Evolutionary conservation across 1,140 invertebrate genomes (phyloP), one percentile per base, ranked within the genome.

Genomic region (Temnothorax longispinosus): DNA sequence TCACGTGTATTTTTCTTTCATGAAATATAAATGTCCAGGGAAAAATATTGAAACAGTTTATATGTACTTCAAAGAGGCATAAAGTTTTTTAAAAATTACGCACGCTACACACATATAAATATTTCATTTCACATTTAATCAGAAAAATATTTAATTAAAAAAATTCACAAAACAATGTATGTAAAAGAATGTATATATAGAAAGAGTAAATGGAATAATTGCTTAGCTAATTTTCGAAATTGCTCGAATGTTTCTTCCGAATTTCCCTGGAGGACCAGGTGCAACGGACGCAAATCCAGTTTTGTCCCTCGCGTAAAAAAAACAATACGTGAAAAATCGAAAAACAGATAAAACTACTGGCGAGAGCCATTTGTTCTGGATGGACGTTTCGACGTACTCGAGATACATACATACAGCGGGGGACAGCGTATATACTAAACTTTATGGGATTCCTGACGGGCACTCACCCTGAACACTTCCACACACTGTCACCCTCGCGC

Each of bases 401-500:
- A 86, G 86, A 62, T 71, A 65, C 44, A 62, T 71, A 65, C 44
- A n/a, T 65, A 60, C 32, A 27, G 18, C 4, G 27, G 54, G 15
- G 71, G 65, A 90, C 62, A 77, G 38, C 58, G 41, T 44, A 47
- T 44, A 47, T 54, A 58, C 7, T 82, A 56, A 76, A 80, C 80
- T 91, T 93, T 90, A 93, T 88, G 77, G 87, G 87, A 95, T 95
- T 95, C 94, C 94, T 93, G 89, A 88, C 81, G 90, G 47, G 92
- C 94, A 87, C 93, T 95, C 94, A 95, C 93, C 94, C 94, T 94
- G 93, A 95, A 95, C 94, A 93, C 85, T 88, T 91, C 88, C 85
- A 93, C 91, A 89, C 78, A 76, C 91, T 71, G 82, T 88, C 78
- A 86, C 85, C 56, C 88, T 87, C 81, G 72, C 64, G 62, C 44